Evolutionary conservation across 2,113 vertebrate species (phyloP), one percentile per base, ranked within the genome.

Genomic region (Cynopterus brachyotis): DNA sequence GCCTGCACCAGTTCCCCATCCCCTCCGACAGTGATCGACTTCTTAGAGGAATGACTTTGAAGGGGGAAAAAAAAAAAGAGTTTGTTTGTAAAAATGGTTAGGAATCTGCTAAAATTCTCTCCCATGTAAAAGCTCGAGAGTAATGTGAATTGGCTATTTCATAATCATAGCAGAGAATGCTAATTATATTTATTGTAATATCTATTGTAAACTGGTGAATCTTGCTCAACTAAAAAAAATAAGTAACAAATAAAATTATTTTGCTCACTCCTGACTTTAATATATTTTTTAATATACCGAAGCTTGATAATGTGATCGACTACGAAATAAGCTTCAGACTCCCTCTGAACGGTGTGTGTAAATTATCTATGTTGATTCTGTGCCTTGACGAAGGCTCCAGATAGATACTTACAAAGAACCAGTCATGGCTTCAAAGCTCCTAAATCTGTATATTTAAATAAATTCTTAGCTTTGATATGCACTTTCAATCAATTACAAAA

Each of bases 11-110:
- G 70, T 57, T 82, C 88, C 78, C 12, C 4, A 24, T 91, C 93
- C 96, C 80, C 96, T 93, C 95, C 95, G 95, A 96, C 37, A 93
- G 37, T 28, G 72, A 70, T 0, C 0, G 82, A 89, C 73, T 72
- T 70, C 81, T 73, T 93, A 85, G 62, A 81, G 26, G n/a, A 70
- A 85, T 93, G 35, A 72, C 35, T 60, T 45, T 4, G 40, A 62
- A 45, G 82, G 59, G 10, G 2, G 16, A 1, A 13, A 47, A 32
- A 22, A 28, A 87, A 86, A 57, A 2, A n/a, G 7, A 40, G 24
- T 62, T 35, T 83, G 67, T 67, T 93, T 70, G 47, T 75, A 96
- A 91, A 96, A 69, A 78, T 37, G 30, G 50, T 83, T 90, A 92
- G 60, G 50, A 32, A 55, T 53, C 67, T 82, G 72, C 73, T 91